These are phyloP conservation scores for Schlechtendalia chinensis DNA, from an alignment of 1,140 invertebrate species.

Conservation along the genomic window DNA sequence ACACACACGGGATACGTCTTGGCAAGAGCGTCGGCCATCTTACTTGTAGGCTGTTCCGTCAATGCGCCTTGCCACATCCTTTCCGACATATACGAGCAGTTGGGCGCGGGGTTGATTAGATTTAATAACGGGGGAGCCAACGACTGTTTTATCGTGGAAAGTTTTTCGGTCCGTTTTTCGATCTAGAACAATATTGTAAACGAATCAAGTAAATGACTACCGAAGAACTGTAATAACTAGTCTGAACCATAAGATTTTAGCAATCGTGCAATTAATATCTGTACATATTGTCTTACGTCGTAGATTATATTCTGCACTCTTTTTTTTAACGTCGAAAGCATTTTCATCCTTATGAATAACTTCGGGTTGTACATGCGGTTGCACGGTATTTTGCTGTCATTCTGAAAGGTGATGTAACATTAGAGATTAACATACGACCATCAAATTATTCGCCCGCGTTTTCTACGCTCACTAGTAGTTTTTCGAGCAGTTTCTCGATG, in stretches of 20 bases:
- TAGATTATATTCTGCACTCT: no score
- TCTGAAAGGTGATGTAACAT: not conserved
- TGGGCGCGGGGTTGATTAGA: not conserved
- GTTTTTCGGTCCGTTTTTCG: no score
- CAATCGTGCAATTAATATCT: not conserved
- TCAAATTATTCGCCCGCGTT: no score
- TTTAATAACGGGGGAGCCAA: not conserved
- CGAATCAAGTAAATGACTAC: not conserved
- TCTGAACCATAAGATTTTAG: not conserved
- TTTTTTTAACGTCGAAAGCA: no score
- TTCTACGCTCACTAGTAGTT: no score
- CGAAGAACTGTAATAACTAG: not conserved
- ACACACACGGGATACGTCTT: slow-evolving; percentile 35
- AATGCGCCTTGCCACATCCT: slow-evolving; percentile 38
- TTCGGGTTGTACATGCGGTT: no score
- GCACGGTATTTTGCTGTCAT: not conserved
- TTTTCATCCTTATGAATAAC: no score
- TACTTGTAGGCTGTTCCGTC: no score
- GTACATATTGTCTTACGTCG: slow-evolving; percentile 11
- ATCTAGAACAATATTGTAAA: slow-evolving; percentile 12
- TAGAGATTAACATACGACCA: no score
- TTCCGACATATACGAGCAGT: slow-evolving; percentile 8
- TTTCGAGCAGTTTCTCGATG: no score
- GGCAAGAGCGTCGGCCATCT: slow-evolving; percentile 7
- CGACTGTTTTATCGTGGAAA: not conserved